Evolutionary conservation across 2,113 vertebrate genomes (phyloP).

Genomic region (Natator depressus): DNA sequence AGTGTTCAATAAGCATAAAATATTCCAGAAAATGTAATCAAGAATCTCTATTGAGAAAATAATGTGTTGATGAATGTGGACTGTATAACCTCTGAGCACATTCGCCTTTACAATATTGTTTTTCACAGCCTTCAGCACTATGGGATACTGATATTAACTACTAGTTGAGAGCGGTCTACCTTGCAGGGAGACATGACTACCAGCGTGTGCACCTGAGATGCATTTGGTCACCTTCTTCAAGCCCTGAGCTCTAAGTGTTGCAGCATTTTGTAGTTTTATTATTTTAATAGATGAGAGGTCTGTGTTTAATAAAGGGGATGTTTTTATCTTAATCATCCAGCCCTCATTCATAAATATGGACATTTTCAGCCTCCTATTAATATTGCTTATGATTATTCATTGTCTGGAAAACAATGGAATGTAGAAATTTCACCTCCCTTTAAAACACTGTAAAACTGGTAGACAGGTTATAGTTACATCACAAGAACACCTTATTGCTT

Average conservation of each 20-base stretch:
- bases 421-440: slow-evolving; percentile 27
- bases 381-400: slow-evolving; percentile 52
- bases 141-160: not conserved
- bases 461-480: slow-evolving; percentile 40
- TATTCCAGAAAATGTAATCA: not conserved
- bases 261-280: slow-evolving; percentile 59
- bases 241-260: slow-evolving; percentile 37
- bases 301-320: slow-evolving; percentile 69
- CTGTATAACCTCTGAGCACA: not conserved
- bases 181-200: fast-evolving
- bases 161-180: fast-evolving
- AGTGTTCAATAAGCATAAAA: not conserved
- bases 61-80: not conserved
- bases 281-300: slow-evolving; percentile 70
- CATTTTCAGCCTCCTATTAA: slow-evolving; percentile 53
- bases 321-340: slow-evolving; percentile 72
- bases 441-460: slow-evolving; percentile 32
- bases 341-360: slow-evolving; percentile 70
- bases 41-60: not conserved
- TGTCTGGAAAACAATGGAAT: not conserved
- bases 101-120: not conserved
- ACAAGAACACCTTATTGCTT: not conserved
- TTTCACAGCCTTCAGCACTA: not conserved
- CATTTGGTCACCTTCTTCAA: slow-evolving; percentile 53
- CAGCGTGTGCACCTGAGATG: not conserved